phyloP scores from a whole-genome alignment of 1,140 invertebrate genomes.

The Protaetia brevitarsis region DNA sequence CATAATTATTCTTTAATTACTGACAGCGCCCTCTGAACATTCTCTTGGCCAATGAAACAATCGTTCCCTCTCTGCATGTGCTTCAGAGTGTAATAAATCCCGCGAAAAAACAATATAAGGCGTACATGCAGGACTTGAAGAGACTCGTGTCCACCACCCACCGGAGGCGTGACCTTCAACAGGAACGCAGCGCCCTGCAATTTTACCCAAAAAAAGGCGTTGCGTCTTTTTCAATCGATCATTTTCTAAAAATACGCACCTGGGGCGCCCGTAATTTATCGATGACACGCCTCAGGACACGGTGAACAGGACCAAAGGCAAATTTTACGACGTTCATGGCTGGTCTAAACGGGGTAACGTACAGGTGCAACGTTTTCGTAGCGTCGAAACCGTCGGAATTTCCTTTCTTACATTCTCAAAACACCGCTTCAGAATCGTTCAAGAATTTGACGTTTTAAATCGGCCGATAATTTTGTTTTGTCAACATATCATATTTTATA shows the following conservation, averaged over 20 bases:
- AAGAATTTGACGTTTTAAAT: too few relatives aligned
- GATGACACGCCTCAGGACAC: slow-evolving; percentile 16
- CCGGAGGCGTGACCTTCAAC: not conserved
- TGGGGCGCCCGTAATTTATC: slow-evolving; percentile 16
- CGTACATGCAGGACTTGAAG: not conserved
- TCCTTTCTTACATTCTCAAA: slow-evolving; percentile 10
- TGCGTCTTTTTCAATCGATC: too few relatives aligned
- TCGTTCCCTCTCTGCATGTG: slow-evolving; percentile 16
- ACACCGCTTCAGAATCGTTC: too few relatives aligned
- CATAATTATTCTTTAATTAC: not conserved
- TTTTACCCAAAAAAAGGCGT: too few relatives aligned
- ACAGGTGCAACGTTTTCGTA: not conserved
- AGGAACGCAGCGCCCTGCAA: not conserved
- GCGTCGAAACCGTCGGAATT: not conserved
- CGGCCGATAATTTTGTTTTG: too few relatives aligned
- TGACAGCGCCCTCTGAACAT: not conserved
- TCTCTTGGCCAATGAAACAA: not conserved
- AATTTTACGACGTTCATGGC: slow-evolving; percentile 13
- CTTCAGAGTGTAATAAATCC: not conserved
- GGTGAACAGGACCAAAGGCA: not conserved
- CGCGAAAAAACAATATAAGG: not conserved
- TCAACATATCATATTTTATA: too few relatives aligned
- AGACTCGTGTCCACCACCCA: not conserved
- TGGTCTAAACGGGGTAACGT: too few relatives aligned
- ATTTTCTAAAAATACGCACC: slow-evolving; percentile 14